A percentile compares a stretch with the other conserved stretches of the same genome.
Conservation (phyloP, 2,113 vertebrate species). For the Otus sunia region DNA sequence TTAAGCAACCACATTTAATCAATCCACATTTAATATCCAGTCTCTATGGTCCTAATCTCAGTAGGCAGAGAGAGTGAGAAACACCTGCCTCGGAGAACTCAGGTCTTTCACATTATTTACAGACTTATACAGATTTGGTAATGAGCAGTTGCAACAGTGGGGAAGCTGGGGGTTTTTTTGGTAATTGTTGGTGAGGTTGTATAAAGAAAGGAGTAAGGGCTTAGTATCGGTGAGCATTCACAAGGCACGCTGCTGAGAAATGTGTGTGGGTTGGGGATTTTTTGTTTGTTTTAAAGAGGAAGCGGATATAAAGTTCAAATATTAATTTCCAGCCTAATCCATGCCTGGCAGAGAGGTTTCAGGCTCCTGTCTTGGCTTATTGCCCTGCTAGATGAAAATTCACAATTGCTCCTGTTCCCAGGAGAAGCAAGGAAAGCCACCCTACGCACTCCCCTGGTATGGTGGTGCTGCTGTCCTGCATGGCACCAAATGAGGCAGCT, state of each 20-base stretch:
- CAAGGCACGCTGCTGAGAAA: neutral
- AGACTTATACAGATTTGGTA: neutral
- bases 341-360: neutral
- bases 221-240: neutral
- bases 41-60: neutral
- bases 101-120: neutral
- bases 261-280: neutral
- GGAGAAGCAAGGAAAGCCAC: neutral
- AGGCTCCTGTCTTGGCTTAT: neutral
- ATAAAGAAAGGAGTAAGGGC: neutral
- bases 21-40: neutral
- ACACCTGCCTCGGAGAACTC: neutral
- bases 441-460: rapidly evolving
- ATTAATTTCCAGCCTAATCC: neutral
- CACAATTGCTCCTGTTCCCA: neutral
- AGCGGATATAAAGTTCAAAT: neutral
- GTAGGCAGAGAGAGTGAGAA: neutral
- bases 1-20: neutral
- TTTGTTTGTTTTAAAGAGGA: neutral
- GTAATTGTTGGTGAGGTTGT: neutral
- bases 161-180: neutral
- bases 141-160: neutral
- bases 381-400: neutral
- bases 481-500: neutral
- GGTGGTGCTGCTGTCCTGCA: neutral